phyloP scores from a whole-genome alignment of 2,113 vertebrate species.

The Nothocercus julius region DNA sequence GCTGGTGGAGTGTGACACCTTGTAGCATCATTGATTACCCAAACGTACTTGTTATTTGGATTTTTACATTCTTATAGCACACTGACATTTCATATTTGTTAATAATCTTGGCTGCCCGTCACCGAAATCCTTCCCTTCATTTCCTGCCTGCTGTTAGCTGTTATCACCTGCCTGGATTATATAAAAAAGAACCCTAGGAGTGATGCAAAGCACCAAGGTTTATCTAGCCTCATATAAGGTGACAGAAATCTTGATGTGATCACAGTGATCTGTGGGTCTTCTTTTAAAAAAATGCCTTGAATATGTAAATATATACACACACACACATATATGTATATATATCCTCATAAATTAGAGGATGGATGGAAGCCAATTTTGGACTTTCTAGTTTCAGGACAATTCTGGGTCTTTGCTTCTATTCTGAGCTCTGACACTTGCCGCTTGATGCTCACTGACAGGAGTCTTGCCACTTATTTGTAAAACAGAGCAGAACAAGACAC shows the following conservation, averaged over 20 bases:
- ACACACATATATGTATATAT: too few species aligned
- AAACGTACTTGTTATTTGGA: background rate
- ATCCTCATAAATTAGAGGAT: background rate
- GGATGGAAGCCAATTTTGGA: background rate
- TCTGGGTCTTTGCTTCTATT: background rate
- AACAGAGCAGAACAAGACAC: background rate
- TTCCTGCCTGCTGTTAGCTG: background rate
- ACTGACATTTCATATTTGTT: background rate
- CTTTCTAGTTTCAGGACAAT: background rate
- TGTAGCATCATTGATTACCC: background rate
- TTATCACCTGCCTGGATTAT: background rate
- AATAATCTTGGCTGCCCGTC: background rate
- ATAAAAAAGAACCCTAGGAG: background rate
- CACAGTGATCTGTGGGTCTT: rapidly evolving
- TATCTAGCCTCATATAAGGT: background rate
- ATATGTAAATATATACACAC: background rate
- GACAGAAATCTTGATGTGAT: background rate
- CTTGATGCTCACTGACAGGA: background rate
- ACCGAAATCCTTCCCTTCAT: background rate
- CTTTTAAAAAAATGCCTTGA: background rate
- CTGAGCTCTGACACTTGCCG: background rate
- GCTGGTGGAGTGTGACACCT: background rate
- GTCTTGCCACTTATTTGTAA: background rate
- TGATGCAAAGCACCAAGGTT: background rate
- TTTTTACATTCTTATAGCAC: background rate